Conservation (phyloP, 1,140 invertebrate genomes). For the Hermetia illucens region DNA sequence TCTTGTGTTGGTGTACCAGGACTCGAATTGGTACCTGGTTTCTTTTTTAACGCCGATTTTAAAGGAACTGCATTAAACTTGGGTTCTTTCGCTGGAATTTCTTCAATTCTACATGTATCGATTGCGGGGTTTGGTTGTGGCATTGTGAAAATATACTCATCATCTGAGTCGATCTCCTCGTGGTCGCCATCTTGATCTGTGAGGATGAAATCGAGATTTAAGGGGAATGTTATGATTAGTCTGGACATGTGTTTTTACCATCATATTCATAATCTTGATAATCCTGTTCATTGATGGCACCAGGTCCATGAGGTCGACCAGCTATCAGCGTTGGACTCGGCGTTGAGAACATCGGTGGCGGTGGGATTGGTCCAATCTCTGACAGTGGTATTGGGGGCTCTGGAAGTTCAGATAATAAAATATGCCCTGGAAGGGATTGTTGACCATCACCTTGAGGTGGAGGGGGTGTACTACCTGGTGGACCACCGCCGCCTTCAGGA, state of each 20-base stretch:
- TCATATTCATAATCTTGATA: slow-evolving; percentile 47
- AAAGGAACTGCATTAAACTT: slow-evolving; percentile 76
- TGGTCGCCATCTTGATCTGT: slow-evolving; percentile 31
- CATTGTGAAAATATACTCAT: slow-evolving; percentile 28
- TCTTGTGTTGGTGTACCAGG: slow-evolving; percentile 59
- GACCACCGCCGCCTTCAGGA: slow-evolving; percentile 35
- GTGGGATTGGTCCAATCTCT: slow-evolving; percentile 87
- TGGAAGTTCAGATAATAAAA: slow-evolving; percentile 70
- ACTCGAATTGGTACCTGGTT: slow-evolving; percentile 44
- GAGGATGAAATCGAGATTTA: slow-evolving; percentile 12
- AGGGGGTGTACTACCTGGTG: slow-evolving; percentile 37
- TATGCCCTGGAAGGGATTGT: slow-evolving; percentile 31
- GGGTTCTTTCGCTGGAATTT: slow-evolving; percentile 80
- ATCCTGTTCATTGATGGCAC: slow-evolving; percentile 28
- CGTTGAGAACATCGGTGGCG: slow-evolving; percentile 88
- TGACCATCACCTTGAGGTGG: slow-evolving; percentile 33
- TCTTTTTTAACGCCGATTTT: slow-evolving; percentile 85
- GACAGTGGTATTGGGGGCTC: slow-evolving; percentile 82
- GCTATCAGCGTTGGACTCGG: slow-evolving; percentile 58
- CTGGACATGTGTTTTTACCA: slow-evolving; percentile 37
- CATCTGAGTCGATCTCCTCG: slow-evolving; percentile 36
- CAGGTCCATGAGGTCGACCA: slow-evolving; percentile 35
- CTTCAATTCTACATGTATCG: slow-evolving; percentile 69
- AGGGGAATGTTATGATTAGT: too few species aligned
- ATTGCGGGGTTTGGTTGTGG: slow-evolving; percentile 45